Evolutionary conservation across 92 coral and sea anemone species (phyloP).

Genomic region (Epizoanthus rinbou): DNA sequence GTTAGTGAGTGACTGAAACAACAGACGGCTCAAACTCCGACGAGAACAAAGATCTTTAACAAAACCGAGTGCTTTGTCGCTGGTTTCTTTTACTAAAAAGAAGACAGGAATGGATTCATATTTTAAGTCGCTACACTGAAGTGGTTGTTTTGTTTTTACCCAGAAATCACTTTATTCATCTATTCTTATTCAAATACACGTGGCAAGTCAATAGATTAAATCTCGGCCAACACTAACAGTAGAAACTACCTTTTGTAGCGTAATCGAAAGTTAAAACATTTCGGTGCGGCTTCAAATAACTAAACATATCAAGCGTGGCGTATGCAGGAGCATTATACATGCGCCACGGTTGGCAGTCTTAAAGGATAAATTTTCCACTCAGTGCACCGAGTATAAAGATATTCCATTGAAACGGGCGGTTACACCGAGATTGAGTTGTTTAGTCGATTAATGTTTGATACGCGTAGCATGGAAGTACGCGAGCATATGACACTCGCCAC

Average conservation of each 20-base stretch:
- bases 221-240: background rate
- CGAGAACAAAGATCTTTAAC: background rate
- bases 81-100: background rate
- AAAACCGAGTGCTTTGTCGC: constrained; percentile 1
- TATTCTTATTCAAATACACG: constrained; percentile 36
- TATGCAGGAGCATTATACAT: background rate
- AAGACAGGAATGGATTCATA: background rate
- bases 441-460: constrained; percentile 41
- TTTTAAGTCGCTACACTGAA: background rate
- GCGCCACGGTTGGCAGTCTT: constrained; percentile 28
- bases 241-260: background rate
- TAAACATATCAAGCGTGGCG: background rate
- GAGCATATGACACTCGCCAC: constrained; percentile 17
- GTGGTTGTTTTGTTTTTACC: constrained; percentile 6
- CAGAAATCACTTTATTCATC: constrained; percentile 11
- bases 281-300: background rate
- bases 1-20: constrained; percentile 57
- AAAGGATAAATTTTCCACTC: constrained; percentile 35
- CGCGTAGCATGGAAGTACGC: constrained; percentile 2
- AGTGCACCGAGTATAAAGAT: constrained; percentile 13
- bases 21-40: background rate
- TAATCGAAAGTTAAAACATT: background rate
- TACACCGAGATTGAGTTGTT: constrained; percentile 9
- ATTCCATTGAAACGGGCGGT: constrained; percentile 28
- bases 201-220: constrained; percentile 23